Evolutionary conservation across 2,113 vertebrate species (phyloP).

Genomic region (Ciconia maguari): DNA sequence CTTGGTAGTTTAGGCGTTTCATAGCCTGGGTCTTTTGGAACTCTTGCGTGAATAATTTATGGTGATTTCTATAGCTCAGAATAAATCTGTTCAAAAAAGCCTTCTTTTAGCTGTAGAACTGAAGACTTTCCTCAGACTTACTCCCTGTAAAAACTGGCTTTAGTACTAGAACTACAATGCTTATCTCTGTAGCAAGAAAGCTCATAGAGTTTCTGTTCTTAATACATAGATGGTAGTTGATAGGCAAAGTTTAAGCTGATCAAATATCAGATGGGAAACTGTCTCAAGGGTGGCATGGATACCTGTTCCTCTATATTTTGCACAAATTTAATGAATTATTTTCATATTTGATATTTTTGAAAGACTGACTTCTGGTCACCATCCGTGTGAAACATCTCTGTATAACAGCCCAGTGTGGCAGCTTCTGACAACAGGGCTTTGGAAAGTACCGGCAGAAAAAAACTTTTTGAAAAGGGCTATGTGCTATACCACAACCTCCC

Average conservation of each 20-base stretch:
- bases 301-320: background rate
- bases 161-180: background rate
- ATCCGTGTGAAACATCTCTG: background rate
- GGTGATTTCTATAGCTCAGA: background rate
- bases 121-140: background rate
- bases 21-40: background rate
- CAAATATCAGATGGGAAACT: background rate
- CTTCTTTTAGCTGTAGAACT: background rate
- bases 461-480: background rate
- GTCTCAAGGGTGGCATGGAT: background rate
- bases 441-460: background rate
- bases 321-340: background rate
- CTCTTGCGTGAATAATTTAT: background rate
- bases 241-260: background rate
- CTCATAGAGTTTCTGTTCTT: background rate
- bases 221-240: accelerated
- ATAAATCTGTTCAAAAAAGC: background rate
- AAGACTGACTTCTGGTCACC: background rate
- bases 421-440: background rate
- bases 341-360: background rate
- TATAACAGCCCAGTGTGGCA: background rate
- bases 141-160: background rate
- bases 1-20: background rate
- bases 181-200: background rate
- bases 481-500: background rate